phyloP scores from a whole-genome alignment of 2,797 vertebrate species.

The Arnoldichthys spilopterus region DNA sequence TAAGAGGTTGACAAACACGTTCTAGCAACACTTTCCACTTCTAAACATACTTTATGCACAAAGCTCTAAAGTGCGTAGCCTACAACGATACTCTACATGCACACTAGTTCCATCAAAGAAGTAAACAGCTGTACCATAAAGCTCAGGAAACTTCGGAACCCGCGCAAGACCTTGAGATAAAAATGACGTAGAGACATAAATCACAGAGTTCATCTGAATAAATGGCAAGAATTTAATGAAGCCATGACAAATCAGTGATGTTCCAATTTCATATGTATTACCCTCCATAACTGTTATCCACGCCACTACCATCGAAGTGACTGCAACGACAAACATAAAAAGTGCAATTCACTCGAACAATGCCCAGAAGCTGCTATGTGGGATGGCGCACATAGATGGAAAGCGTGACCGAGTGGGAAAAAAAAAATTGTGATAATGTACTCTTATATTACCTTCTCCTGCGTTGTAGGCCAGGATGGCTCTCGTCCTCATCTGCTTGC shows the following conservation, averaged over 20 bases:
- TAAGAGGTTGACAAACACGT: background rate
- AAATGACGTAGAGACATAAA: slow-evolving; percentile 54
- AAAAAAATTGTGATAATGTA: slow-evolving; percentile 13
- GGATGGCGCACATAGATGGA: too few species aligned
- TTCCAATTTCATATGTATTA: slow-evolving; percentile 58
- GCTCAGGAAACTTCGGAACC: slow-evolving; percentile 75
- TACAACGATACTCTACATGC: slow-evolving; percentile 11
- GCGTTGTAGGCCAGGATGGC: slow-evolving; percentile 91
- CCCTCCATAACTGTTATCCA: slow-evolving; percentile 83
- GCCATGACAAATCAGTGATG: background rate
- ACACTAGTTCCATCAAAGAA: background rate
- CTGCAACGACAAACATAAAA: slow-evolving; percentile 62
- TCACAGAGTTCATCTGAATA: background rate
- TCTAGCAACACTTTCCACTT: slow-evolving; percentile 9
- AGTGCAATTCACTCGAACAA: background rate
- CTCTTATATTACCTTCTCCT: slow-evolving; percentile 87
- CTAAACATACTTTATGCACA: slow-evolving; percentile 18
- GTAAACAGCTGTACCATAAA: slow-evolving; percentile 70
- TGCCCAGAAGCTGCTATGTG: background rate
- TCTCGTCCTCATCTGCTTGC: slow-evolving; percentile 90
- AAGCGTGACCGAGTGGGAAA: too few species aligned
- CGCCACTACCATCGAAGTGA: slow-evolving; percentile 76
- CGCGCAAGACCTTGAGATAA: slow-evolving; percentile 72
- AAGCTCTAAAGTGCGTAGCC: background rate
- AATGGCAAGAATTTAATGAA: background rate